These are phyloP conservation scores for Neotoma lepida DNA, from an alignment of 2,113 vertebrate genomes.

Conservation along the genomic window DNA sequence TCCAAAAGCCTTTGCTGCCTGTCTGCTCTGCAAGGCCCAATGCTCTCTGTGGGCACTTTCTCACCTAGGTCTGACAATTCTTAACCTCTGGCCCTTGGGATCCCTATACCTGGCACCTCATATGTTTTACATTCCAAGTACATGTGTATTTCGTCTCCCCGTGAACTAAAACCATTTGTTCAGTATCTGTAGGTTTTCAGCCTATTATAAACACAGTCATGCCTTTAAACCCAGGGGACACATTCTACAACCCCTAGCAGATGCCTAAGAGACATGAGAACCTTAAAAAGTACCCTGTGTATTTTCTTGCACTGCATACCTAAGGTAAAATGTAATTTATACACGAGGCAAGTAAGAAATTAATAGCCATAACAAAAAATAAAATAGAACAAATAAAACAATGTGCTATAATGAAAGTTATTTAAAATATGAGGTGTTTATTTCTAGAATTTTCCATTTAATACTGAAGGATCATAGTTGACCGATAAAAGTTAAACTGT, in stretches of 20 bases:
- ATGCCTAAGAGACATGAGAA: background rate
- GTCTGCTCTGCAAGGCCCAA: background rate
- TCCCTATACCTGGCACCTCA: background rate
- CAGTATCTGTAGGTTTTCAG: background rate
- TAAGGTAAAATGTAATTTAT: background rate
- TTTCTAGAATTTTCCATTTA: background rate
- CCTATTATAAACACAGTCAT: background rate
- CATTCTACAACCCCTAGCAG: background rate
- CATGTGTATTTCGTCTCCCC: background rate
- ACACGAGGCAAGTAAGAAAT: background rate
- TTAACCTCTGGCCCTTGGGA: too few species aligned
- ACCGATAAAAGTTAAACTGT: background rate
- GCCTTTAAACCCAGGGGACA: background rate
- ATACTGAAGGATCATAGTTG: background rate
- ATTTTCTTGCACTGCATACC: background rate
- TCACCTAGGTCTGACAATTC: background rate
- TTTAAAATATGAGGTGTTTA: background rate
- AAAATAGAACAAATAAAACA: background rate
- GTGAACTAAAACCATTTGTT: background rate
- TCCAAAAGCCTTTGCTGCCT: background rate
- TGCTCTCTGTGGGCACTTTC: rapidly evolving
- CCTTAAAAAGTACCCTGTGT: background rate
- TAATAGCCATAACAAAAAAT: background rate
- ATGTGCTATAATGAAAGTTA: background rate
- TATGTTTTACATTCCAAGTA: background rate